These are phyloP conservation scores for Oreochromis niloticus DNA, from an alignment of 2,113 vertebrate genomes.

Conservation along the genomic window DNA sequence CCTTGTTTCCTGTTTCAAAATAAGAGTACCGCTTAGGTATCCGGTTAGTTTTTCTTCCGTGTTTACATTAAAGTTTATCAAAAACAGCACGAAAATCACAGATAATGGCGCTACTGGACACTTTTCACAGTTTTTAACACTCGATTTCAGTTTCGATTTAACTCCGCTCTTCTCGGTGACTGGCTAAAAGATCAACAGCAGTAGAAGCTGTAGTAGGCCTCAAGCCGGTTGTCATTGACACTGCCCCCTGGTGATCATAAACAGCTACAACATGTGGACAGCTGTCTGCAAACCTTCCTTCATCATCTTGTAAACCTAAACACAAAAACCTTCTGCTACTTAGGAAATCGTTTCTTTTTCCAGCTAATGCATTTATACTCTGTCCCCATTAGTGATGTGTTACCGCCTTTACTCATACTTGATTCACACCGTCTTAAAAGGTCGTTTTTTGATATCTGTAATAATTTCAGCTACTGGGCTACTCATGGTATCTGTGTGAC, in stretches of 20 bases:
- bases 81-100: background rate
- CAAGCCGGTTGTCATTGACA: background rate
- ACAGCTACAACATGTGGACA: background rate
- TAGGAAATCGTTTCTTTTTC: background rate
- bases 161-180: background rate
- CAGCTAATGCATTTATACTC: background rate
- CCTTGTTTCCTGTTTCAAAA: conserved; percentile 37
- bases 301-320: background rate
- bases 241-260: background rate
- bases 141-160: background rate
- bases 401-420: background rate
- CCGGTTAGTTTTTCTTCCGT: background rate
- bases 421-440: background rate
- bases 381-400: background rate
- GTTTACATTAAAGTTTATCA: accelerated
- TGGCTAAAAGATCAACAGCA: background rate
- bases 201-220: background rate
- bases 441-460: background rate
- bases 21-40: background rate
- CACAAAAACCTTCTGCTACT: background rate
- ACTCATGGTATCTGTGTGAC: background rate
- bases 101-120: background rate
- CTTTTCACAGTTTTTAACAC: background rate
- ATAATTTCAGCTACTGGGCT: background rate
- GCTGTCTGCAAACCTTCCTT: background rate